These are phyloP conservation scores for Synodontis membranacea DNA, from an alignment of 2,113 vertebrate genomes.

Conservation along the genomic window DNA sequence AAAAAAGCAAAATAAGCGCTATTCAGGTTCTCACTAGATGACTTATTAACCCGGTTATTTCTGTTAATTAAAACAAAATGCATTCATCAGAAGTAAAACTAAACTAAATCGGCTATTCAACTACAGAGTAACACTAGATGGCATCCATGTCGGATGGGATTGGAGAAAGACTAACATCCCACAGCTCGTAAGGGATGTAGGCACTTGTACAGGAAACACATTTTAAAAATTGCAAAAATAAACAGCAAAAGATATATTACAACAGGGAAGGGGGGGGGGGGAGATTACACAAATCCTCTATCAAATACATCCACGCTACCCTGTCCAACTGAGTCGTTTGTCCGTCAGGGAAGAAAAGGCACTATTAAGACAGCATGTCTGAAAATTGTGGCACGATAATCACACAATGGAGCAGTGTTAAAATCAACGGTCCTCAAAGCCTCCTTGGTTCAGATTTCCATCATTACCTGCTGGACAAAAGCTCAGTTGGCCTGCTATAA, in stretches of 20 bases:
- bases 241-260: neutral
- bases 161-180: conserved; percentile 13
- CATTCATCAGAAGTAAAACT: neutral
- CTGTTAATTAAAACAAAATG: neutral
- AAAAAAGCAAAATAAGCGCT: neutral
- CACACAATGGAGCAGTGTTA: conserved; percentile 14
- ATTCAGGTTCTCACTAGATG: conserved; percentile 44
- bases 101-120: neutral
- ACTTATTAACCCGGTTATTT: conserved; percentile 4
- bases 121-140: neutral
- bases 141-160: neutral
- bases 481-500: conserved; percentile 3
- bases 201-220: conserved; percentile 23
- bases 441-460: neutral
- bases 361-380: neutral
- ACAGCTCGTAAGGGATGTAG: neutral
- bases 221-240: conserved; percentile 9
- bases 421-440: neutral
- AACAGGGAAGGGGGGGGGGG: neutral
- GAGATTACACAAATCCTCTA: neutral
- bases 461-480: conserved; percentile 22
- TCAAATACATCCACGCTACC: neutral
- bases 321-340: conserved; percentile 19
- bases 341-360: conserved; percentile 20
- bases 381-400: conserved; percentile 4